A percentile compares a stretch with the other conserved stretches of the same genome.
Conservation (phyloP, 2,797 vertebrate genomes). For the Sebastes elongatus region DNA sequence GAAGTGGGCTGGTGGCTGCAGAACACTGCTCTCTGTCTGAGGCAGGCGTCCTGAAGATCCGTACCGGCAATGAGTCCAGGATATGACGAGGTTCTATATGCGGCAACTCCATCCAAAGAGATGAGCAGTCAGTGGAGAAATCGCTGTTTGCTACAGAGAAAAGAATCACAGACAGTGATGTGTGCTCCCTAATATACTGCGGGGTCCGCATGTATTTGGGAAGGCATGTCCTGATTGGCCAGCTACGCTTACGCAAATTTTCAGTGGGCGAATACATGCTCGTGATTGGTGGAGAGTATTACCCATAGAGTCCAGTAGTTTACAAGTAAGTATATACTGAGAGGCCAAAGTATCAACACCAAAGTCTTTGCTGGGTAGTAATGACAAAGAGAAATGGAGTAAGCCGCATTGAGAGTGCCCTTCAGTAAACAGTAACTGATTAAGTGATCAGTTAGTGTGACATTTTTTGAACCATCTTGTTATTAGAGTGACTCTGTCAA, state of each 20-base stretch:
- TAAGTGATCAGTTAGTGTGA: background rate
- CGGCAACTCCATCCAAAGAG: background rate
- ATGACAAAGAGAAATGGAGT: background rate
- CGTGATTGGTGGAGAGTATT: background rate
- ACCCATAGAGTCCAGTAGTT: background rate
- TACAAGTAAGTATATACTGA: background rate
- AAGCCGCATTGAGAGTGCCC: background rate
- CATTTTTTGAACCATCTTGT: background rate
- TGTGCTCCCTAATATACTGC: accelerated
- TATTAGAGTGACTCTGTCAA: background rate
- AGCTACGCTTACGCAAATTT: too few relatives aligned
- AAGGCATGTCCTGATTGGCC: accelerated
- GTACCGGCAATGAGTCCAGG: accelerated
- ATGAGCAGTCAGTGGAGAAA: background rate
- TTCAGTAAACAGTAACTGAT: background rate
- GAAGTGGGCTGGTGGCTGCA: too few relatives aligned
- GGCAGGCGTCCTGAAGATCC: too few relatives aligned
- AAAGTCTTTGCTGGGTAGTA: background rate
- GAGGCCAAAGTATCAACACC: background rate
- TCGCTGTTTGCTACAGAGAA: background rate
- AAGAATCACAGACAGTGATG: background rate
- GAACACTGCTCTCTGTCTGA: too few relatives aligned
- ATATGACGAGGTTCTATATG: accelerated
- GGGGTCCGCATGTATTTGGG: accelerated
- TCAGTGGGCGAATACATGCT: background rate